A percentile compares a stretch with the other conserved stretches of the same genome.
Conservation (phyloP, 2,888 invertebrate species). For the Ametastegia equiseti region DNA sequence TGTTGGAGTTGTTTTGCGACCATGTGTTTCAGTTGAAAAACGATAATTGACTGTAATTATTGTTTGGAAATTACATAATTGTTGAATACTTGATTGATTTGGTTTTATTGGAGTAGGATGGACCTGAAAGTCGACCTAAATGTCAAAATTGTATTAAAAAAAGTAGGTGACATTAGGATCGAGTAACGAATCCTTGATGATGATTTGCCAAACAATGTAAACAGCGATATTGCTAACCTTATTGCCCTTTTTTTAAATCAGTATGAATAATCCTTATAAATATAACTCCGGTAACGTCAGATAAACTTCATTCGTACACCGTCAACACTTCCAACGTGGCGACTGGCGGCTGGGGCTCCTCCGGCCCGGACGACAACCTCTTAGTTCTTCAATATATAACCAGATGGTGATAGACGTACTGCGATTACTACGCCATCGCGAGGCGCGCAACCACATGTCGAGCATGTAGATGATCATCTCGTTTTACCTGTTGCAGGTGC, state of each 20-base stretch:
- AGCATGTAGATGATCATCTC: background rate
- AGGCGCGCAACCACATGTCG: background rate
- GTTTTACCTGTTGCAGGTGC: conserved; percentile 3
- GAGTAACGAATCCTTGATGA: background rate
- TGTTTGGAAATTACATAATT: background rate
- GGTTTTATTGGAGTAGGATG: background rate
- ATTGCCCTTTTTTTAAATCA: conserved; percentile 45
- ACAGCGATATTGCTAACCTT: conserved; percentile 57
- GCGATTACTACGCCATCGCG: conserved; percentile 11
- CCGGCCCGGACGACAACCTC: background rate
- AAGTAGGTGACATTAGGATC: background rate
- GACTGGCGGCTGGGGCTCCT: conserved; percentile 28
- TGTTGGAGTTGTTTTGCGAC: background rate
- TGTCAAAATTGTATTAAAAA: conserved; percentile 26
- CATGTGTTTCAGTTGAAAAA: background rate
- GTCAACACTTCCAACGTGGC: conserved; percentile 48
- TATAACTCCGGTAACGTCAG: conserved; percentile 57
- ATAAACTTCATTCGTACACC: conserved; percentile 59
- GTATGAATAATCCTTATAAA: conserved; percentile 53
- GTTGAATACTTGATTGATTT: background rate
- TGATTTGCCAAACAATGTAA: conserved; percentile 15
- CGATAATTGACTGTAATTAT: background rate
- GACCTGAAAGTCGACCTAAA: background rate
- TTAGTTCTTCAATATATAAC: background rate
- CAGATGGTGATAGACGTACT: background rate